Base-by-base conservation (phyloP, 2,888 invertebrate species). In the Hofmannophila pseudospretella region DNA sequence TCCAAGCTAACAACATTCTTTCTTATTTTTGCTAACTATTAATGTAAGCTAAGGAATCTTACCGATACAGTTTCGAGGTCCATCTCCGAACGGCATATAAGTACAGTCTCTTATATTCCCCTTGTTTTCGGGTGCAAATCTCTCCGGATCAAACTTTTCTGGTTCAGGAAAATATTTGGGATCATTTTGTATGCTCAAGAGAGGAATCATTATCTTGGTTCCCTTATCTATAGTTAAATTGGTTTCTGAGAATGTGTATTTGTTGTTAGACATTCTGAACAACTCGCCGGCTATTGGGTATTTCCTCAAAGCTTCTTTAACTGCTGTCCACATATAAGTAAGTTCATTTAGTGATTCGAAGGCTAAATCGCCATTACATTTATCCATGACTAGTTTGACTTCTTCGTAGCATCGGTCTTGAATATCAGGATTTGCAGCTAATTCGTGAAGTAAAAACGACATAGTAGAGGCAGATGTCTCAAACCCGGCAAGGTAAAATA, bases 241-340 rank as follows among this genome's bases (percentile, higher is more conserved):
- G 2, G 12, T 34, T 2, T 28, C 33, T 9, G 28, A 29, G 12
- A 38, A 32, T 4, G 10, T 27, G 3, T 37, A 37, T 7, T 27
- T 10, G 2, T 9, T 10, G 1, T 8, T 4, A 11, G 12, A 7
- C n/a, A 7, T 19, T 27, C 37, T 23, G 7, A 8, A 5, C 7
- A 37, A 4, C 1, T 7, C 1, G 8, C 25, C 14, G 9, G 9
- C 25, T 8, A 71, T 66, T 1, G 79, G 71, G 49, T 65, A 74
- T 39, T 67, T 60, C 12, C 82, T 50, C 16, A 79, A 45, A 2
- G 70, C 67, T 51, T 82, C 84, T 16, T 48, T 38, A 1, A 61
- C 36, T 9, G 56, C 58, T 49, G 54, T 54, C 31, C 60, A 58
- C 30, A 69, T 32, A 45, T 67, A 68, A 7, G 53, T 44, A 61